Conservation (phyloP, 1,140 invertebrate species). For the Amphibalanus amphitrite region DNA sequence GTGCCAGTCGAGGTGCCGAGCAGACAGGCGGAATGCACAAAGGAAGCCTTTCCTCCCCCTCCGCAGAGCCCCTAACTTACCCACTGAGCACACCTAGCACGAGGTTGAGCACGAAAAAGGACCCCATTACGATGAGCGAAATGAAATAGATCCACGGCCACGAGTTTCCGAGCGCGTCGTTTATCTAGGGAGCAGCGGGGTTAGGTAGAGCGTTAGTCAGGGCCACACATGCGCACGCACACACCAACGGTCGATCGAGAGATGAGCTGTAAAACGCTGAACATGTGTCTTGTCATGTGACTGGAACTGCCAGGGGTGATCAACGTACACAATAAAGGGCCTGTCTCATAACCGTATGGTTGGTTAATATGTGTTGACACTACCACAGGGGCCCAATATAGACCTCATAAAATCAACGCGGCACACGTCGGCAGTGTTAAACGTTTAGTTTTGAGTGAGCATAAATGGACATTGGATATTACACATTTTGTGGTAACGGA, state of each 20-base stretch:
- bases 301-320: too few species aligned
- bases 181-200: constrained; percentile 19
- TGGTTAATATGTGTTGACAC: neutral
- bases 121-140: constrained; percentile 98
- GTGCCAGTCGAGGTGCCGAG: too few species aligned
- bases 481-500: neutral
- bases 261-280: too few species aligned
- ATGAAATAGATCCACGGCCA: constrained; percentile 60
- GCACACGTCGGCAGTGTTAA: too few species aligned
- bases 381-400: neutral
- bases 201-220: too few species aligned
- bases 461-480: neutral
- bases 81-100: constrained; percentile 99
- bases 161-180: constrained; percentile 35
- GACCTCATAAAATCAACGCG: neutral
- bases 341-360: too few species aligned
- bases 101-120: constrained; percentile 99
- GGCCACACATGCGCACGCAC: too few species aligned
- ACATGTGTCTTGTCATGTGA: too few species aligned
- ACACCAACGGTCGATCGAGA: too few species aligned
- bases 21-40: too few species aligned
- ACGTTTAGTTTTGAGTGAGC: neutral
- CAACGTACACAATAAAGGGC: too few species aligned
- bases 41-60: too few species aligned
- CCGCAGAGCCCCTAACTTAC: constrained; percentile 44